Conservation (phyloP, 2,797 vertebrate species). For the Sus cebifrons region DNA sequence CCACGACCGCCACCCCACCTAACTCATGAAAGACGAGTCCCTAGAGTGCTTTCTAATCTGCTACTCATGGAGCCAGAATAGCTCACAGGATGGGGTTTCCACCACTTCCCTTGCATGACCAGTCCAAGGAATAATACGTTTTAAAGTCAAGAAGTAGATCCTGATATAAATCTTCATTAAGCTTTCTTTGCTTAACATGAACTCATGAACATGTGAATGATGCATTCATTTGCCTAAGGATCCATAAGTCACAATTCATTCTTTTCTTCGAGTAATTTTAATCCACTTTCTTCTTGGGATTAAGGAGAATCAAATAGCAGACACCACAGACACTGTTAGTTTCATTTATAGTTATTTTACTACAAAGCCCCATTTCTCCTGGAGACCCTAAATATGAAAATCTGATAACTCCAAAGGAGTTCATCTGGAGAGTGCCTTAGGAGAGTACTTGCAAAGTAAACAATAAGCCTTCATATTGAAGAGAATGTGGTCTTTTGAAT, state of each 20-base stretch:
- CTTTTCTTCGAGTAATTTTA: not conserved
- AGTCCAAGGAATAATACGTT: slow-evolving; percentile 68
- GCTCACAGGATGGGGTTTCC: slow-evolving; percentile 64
- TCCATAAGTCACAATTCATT: slow-evolving; percentile 44
- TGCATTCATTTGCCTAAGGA: slow-evolving; percentile 66
- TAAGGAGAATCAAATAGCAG: slow-evolving; percentile 62
- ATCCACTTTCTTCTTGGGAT: slow-evolving; percentile 4
- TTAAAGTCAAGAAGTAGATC: slow-evolving; percentile 68
- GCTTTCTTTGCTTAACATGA: slow-evolving; percentile 61
- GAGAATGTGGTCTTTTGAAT: not conserved
- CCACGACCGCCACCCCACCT: not conserved
- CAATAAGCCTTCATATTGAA: not conserved
- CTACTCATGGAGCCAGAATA: slow-evolving; percentile 63
- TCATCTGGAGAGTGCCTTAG: not conserved
- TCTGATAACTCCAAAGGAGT: not conserved
- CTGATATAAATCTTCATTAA: slow-evolving; percentile 79
- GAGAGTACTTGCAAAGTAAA: not conserved
- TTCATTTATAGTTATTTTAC: slow-evolving; percentile 1
- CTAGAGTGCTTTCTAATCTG: not conserved
- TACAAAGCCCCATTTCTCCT: not conserved
- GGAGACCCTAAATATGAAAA: not conserved
- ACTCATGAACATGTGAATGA: slow-evolving; percentile 65
- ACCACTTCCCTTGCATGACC: slow-evolving; percentile 64
- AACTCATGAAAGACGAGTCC: slow-evolving; percentile 52
- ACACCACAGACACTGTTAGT: not conserved